Evolutionary conservation across 2,797 vertebrate species (phyloP), one percentile per base, ranked within the genome.

Genomic region (Podargus strigoides): DNA sequence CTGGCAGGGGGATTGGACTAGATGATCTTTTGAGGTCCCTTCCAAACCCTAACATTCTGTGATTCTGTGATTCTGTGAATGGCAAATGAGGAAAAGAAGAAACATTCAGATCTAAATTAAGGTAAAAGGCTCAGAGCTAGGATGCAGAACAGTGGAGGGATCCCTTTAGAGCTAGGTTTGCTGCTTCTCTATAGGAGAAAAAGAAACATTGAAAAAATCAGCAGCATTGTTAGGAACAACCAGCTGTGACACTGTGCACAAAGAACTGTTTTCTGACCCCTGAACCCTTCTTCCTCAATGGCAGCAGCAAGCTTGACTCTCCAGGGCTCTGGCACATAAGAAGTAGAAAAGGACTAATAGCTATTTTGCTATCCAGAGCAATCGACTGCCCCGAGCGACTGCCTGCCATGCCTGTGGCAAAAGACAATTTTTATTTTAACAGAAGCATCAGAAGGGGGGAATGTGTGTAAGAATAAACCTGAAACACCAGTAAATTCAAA

Each of bases 311-410:
- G 22, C 15, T 63, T 55, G 14, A 52, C 36, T 63, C 64, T n/a
- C n/a, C 73, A 86, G 56, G 28, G 30, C 56, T 85, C 60, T 59
- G 52, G 36, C 30, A 81, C 37, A 26, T 4, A 9, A 0, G 0
- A 87, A 90, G 30, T 4, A 80, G 60, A 37, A 87, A 77, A 69
- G 4, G 7, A 12, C 52, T 76, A 69, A 62, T 17, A 82, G 42
- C 23, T 87, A 47, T 59, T 83, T 62, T n/a, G 26, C 55, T 70
- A 26, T 26, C 17, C 24, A 58, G 50, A 78, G 27, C 37, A 68
- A 68, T 5, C 26, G 15, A 75, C 27, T 27, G 37, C 23, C 39
- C n/a, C 0, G 1, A 56, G 52, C 0, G 0, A 80, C 32, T 34
- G 32, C 30, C 37, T 76, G 72, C 8, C 1, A 0, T 24, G 49